Evolutionary conservation across 2,888 invertebrate species (phyloP), one percentile per base, ranked within the genome.

Genomic region (Zaprionus bogoriensis): DNA sequence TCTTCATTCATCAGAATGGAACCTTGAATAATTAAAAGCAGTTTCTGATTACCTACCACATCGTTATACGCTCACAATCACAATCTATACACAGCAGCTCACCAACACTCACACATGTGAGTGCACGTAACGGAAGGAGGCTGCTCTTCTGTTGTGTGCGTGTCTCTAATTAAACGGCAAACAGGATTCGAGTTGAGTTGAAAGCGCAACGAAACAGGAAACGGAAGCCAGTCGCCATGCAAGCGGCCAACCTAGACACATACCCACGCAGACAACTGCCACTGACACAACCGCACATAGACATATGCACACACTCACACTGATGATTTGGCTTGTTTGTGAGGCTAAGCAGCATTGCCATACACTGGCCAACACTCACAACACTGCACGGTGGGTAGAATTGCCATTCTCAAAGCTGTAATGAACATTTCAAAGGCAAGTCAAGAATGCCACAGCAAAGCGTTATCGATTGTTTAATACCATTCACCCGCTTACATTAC

Each of bases 11-110:
- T 89, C 89, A 89, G 87, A 87, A 87, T 87, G 87, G 89, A 89
- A 89, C 89, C 89, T 89, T 90, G 89, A 89, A 89, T 89, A 90
- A 89, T 89, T 89, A 90, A 89, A 81, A 87, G 81, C 86, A 87
- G 89, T 83, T 89, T 89, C 90, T 89, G 90, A 89, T 89, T 89
- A 89, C 90, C 88, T 88, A 86, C 87, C 88, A 78, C 83, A 87
- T 87, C 85, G 87, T 83, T 80, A 78, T 86, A 84, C 82, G 78
- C 76, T 78, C 78, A 75, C 82, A 81, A 69, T 73, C 73, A 73
- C 76, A 75, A 67, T 75, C 68, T 62, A 65, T 69, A 72, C 62
- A 65, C 32, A 52, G 55, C 42, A 27, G 47, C 47, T 6, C 41
- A 36, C 36, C 44, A 38, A 64, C 45, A 79, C 32, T 53, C 41